A percentile compares a stretch with the other conserved stretches of the same genome.
phyloP scores from a whole-genome alignment of 2,888 invertebrate genomes.

The Trichopria drosophilae region DNA sequence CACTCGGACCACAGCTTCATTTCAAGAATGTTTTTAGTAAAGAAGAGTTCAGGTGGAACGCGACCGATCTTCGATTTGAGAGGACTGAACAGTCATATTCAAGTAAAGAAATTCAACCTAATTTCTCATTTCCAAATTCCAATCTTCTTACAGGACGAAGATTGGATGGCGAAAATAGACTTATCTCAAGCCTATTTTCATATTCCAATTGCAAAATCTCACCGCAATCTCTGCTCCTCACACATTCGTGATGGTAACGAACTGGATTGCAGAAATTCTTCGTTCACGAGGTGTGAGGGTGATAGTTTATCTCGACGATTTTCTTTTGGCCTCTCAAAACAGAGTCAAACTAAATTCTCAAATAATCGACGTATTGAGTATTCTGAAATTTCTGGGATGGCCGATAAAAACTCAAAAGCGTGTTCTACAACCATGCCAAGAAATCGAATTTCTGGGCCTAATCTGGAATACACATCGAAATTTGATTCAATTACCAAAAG shows the following conservation, averaged over 20 bases:
- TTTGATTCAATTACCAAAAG: conserved; percentile 12
- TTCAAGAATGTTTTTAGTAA: conserved; percentile 23
- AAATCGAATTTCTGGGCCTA: conserved; percentile 29
- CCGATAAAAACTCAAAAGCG: conserved; percentile 27
- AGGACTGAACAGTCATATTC: conserved; percentile 22
- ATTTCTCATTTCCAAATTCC: conserved; percentile 19
- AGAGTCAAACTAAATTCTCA: conserved; percentile 18
- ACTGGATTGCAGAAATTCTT: conserved; percentile 32
- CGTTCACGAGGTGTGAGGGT: conserved; percentile 24
- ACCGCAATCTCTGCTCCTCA: conserved; percentile 37
- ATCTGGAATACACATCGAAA: conserved; percentile 27
- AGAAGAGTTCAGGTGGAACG: conserved; percentile 19
- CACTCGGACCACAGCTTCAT: conserved; percentile 18
- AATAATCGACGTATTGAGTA: conserved; percentile 11
- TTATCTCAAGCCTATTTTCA: conserved; percentile 25
- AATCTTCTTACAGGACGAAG: conserved; percentile 15
- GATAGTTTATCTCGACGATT: conserved; percentile 33
- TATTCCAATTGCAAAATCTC: conserved; percentile 30
- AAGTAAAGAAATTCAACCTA: conserved; percentile 12
- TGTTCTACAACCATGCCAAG: conserved; percentile 24
- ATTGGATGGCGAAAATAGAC: conserved; percentile 23
- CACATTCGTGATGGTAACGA: conserved; percentile 20
- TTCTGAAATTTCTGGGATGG: conserved; percentile 27
- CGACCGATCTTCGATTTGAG: conserved; percentile 42
- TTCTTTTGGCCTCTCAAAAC: conserved; percentile 32